phyloP scores from a whole-genome alignment of 2,888 invertebrate species.

The Tuta absoluta region DNA sequence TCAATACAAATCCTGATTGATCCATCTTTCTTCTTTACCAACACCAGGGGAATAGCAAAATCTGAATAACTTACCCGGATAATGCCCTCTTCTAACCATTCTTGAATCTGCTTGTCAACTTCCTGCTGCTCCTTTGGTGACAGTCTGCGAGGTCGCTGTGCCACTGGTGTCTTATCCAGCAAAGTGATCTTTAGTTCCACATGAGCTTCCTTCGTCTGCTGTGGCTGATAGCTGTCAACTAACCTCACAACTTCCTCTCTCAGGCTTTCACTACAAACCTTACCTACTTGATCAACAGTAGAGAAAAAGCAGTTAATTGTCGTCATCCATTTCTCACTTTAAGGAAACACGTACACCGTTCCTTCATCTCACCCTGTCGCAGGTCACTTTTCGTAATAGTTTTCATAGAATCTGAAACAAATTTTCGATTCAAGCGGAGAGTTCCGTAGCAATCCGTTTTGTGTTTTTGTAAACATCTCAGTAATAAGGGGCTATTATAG shows the following conservation, averaged over 20 bases:
- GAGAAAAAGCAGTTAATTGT: too few species aligned
- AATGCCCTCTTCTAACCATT: too few species aligned
- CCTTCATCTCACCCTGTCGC: conserved; percentile 14
- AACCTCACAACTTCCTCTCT: too few species aligned
- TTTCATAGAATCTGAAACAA: conserved; percentile 34
- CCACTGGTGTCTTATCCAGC: not conserved
- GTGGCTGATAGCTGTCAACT: too few species aligned
- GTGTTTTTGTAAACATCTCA: conserved; percentile 34
- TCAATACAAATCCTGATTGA: conserved; percentile 30
- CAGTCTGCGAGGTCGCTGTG: conserved; percentile 6
- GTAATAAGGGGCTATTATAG: conserved; percentile 43
- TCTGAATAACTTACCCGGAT: too few species aligned
- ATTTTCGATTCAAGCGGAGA: conserved; percentile 37
- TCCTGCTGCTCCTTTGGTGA: too few species aligned
- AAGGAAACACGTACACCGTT: too few species aligned
- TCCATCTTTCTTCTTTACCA: not conserved
- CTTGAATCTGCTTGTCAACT: too few species aligned
- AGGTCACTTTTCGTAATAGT: conserved; percentile 36
- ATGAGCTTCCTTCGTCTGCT: not conserved
- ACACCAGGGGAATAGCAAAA: not conserved
- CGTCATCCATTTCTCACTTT: too few species aligned
- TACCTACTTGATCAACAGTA: too few species aligned
- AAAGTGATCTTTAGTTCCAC: not conserved
- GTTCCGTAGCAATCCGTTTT: conserved; percentile 37
- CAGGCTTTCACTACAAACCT: too few species aligned